A percentile compares a stretch with the other conserved stretches of the same genome.
Evolutionary conservation across 2,113 vertebrate species (phyloP).

Genomic region (Zosterops pallidus): DNA sequence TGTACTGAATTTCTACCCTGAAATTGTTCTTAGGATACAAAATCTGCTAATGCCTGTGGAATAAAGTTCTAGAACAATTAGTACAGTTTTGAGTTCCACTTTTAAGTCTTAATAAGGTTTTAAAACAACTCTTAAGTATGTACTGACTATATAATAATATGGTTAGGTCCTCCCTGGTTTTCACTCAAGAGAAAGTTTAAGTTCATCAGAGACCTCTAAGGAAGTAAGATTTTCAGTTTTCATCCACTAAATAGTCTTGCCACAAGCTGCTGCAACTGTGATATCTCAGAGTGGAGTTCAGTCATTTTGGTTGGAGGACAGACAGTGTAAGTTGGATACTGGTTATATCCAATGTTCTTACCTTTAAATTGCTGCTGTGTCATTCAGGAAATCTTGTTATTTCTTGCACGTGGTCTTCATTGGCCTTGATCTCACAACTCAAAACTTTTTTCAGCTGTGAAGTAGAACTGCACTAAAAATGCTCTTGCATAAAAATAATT

Average conservation of each 20-base stretch:
- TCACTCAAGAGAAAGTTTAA: background rate
- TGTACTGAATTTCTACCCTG: background rate
- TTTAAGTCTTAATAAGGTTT: background rate
- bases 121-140: background rate
- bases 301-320: background rate
- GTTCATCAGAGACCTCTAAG: background rate
- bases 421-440: background rate
- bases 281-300: background rate
- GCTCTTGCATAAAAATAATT: background rate
- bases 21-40: background rate
- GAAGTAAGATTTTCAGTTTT: background rate
- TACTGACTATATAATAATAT: background rate
- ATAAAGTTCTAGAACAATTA: slow-evolving; percentile 1
- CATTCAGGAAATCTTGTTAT: background rate
- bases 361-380: background rate
- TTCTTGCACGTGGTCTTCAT: background rate
- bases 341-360: background rate
- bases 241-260: background rate
- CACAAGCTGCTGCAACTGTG: background rate
- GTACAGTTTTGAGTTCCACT: background rate
- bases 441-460: background rate
- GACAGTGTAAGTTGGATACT: background rate
- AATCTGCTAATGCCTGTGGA: background rate
- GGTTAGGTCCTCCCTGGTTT: background rate
- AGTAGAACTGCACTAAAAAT: background rate